These are phyloP conservation scores for Vollenhovia emeryi DNA, from an alignment of 1,140 invertebrate species.

Conservation along the genomic window DNA sequence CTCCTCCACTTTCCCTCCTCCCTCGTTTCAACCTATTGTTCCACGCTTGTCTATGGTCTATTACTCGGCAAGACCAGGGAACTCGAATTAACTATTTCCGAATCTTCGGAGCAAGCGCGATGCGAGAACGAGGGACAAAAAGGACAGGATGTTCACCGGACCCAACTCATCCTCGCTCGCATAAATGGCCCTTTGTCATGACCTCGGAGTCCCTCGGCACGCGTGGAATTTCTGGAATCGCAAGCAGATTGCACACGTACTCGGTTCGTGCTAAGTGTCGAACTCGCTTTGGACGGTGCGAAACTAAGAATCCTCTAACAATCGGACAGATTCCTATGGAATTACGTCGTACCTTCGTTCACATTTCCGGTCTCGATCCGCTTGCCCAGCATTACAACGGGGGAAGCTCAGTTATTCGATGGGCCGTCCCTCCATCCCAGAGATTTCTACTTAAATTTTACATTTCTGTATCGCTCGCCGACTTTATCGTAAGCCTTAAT, in stretches of 20 bases:
- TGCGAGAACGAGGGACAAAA: slow-evolving; percentile 3
- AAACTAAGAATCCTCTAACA: slow-evolving; percentile 54
- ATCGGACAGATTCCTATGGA: slow-evolving; percentile 32
- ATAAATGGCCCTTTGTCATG: slow-evolving; percentile 61
- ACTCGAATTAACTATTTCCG: slow-evolving; percentile 62
- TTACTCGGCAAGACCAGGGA: slow-evolving; percentile 45
- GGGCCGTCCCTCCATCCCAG: no score
- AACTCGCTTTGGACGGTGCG: slow-evolving; percentile 29
- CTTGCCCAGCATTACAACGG: neutral
- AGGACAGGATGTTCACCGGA: neutral
- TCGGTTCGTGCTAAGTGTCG: slow-evolving; percentile 36
- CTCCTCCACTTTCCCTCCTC: neutral
- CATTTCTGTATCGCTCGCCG: neutral
- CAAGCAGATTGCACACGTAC: slow-evolving; percentile 33
- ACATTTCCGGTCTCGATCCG: neutral
- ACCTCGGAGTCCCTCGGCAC: slow-evolving; percentile 4
- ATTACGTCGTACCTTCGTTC: slow-evolving; percentile 26
- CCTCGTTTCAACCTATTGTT: neutral
- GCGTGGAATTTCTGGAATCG: slow-evolving; percentile 62
- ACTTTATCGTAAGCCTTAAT: neutral
- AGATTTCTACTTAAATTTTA: slow-evolving; percentile 14
- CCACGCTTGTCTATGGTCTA: neutral
- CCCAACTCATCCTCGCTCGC: slow-evolving; percentile 1
- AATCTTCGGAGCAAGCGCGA: slow-evolving; percentile 2
- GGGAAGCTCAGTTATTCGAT: neutral